These are phyloP conservation scores for Felis chaus DNA, from an alignment of 2,113 vertebrate species.

Conservation along the genomic window DNA sequence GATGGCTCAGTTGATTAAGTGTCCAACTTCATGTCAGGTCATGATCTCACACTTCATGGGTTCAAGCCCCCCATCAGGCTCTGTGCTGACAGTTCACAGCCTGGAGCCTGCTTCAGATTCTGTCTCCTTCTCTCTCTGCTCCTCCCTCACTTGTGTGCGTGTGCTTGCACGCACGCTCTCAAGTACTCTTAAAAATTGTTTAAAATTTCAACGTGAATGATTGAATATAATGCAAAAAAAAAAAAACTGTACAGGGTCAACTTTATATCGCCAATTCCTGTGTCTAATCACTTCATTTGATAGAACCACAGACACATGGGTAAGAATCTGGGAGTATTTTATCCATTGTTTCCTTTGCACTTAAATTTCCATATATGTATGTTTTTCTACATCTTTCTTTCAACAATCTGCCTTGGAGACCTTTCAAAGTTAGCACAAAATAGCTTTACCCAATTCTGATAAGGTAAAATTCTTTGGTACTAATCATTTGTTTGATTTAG, in stretches of 20 bases:
- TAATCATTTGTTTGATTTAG: conserved; percentile 6
- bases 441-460: not conserved
- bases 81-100: no score
- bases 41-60: no score
- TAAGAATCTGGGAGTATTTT: not conserved
- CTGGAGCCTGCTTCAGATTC: no score
- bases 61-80: no score
- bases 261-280: not conserved
- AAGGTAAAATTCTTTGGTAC: not conserved
- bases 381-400: not conserved
- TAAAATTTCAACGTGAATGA: not conserved
- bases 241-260: not conserved
- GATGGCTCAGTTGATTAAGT: no score
- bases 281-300: not conserved
- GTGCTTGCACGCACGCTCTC: no score
- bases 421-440: not conserved
- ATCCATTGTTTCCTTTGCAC: not conserved
- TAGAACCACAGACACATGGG: not conserved
- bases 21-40: no score
- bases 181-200: no score
- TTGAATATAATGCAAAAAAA: not conserved
- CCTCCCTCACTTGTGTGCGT: no score
- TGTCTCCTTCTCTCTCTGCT: no score
- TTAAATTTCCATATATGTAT: not conserved
- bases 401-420: not conserved